Evolutionary conservation across 2,797 vertebrate species (phyloP).

Genomic region (Coluber constrictor): DNA sequence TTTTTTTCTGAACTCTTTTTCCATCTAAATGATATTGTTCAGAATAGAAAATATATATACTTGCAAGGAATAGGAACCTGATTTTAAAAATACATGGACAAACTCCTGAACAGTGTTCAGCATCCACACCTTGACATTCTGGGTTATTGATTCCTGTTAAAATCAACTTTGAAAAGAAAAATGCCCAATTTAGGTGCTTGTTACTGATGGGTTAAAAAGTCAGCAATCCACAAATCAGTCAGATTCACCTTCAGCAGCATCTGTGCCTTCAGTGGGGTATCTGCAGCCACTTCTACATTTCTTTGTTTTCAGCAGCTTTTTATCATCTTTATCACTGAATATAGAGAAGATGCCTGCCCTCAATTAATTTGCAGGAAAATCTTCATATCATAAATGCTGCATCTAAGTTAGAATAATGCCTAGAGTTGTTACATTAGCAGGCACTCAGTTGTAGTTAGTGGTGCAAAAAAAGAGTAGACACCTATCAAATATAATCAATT

Average conservation of each 20-base stretch:
- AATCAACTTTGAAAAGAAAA: not conserved
- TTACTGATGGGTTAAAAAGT: not conserved
- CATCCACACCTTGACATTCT: not conserved
- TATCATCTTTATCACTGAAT: not conserved
- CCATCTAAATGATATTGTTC: not conserved
- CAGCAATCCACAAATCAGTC: not conserved
- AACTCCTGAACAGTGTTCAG: not conserved
- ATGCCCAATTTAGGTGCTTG: not conserved
- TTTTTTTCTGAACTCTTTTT: not conserved
- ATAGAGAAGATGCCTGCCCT: not conserved
- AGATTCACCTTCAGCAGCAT: not conserved
- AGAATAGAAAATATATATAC: not conserved
- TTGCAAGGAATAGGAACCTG: not conserved
- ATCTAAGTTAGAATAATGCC: not conserved
- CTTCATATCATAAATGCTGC: not conserved
- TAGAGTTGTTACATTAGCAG: not conserved
- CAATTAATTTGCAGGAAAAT: not conserved
- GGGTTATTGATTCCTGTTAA: not conserved
- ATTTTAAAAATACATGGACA: not conserved
- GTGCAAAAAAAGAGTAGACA: not conserved
- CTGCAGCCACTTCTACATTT: not conserved
- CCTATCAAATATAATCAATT: not conserved
- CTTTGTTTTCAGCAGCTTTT: not conserved
- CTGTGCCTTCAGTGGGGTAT: not conserved
- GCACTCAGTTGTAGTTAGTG: not conserved